Base-by-base conservation (phyloP, 2,888 invertebrate genomes). In the Acleris literana region DNA sequence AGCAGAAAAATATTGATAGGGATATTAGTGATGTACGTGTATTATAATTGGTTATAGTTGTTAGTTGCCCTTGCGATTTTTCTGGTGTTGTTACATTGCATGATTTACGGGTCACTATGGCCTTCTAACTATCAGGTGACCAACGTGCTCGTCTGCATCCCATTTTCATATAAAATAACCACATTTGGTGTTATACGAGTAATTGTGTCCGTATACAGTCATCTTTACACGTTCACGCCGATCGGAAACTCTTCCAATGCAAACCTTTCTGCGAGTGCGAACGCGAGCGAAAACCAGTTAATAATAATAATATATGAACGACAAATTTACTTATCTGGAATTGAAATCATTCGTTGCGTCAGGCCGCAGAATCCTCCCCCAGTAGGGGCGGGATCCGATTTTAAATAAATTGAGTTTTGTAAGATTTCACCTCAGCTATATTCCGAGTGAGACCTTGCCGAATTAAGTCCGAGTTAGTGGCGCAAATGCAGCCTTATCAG, bases 351-450 rank as follows among this genome's bases (percentile, higher is more conserved):
- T 82, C 81, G 76, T 77, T 68, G 69, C 77, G 78, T 77, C 73
- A 77, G 78, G 70, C 71, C 73, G 68, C 74, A 71, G 75, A 76
- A 75, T 77, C 78, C 77, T 69, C 72, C 68, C 74, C 82, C 79
- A 81, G 75, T 78, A 75, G 71, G 79, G 75, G 77, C 72, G 71
- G 75, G 80, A 86, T 86, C 85, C 76, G 83, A 86, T 86, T 82
- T 84, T 83, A 83, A 84, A 80, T 81, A 85, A 85, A 87, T 86
- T 85, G 84, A 84, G 81, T 85, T 86, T 84, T 81, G 82, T 84
- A 83, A 81, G 82, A 83, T 79, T 77, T 80, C 79, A 63, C 60
- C 63, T 62, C 62, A 53, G 66, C 60, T 61, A 51, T 66, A 66
- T 62, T 66, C 61, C 20, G 65, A 56, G 62, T 54, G 48, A 57